Conservation (phyloP, 2,797 vertebrate species). For the Tapirus indicus region DNA sequence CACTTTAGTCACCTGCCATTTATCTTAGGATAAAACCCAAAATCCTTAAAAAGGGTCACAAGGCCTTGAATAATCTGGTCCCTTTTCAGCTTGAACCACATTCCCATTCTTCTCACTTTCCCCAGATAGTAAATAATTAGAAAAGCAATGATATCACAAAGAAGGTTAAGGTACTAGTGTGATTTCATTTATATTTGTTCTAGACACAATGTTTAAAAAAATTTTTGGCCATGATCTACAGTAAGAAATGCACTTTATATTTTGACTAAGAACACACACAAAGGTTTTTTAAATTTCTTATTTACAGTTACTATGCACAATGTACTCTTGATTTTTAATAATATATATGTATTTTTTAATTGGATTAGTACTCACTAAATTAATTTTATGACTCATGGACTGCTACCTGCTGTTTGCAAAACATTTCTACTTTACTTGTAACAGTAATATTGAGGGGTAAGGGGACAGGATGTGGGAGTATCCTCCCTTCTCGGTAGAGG, state of each 20-base stretch:
- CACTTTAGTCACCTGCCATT: background rate
- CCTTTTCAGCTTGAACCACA: background rate
- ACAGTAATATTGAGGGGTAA: background rate
- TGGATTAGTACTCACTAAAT: slow-evolving; percentile 9
- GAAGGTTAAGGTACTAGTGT: background rate
- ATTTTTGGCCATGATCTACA: background rate
- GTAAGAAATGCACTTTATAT: background rate
- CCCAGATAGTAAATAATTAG: background rate
- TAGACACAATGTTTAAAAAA: background rate
- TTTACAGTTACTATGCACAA: background rate
- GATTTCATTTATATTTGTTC: background rate
- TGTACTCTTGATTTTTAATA: slow-evolving; percentile 9
- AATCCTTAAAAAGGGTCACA: background rate
- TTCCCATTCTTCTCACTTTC: background rate
- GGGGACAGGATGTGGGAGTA: background rate
- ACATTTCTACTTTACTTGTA: background rate
- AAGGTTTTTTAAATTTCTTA: background rate
- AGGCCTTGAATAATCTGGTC: background rate
- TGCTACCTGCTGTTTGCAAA: background rate
- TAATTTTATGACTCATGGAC: background rate
- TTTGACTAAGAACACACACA: background rate
- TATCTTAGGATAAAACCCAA: slow-evolving; percentile 2
- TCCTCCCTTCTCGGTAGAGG: background rate
- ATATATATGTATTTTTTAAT: background rate
- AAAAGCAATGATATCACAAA: background rate